phyloP scores from a whole-genome alignment of 2,797 vertebrate species.

The Ataeniobius toweri region DNA sequence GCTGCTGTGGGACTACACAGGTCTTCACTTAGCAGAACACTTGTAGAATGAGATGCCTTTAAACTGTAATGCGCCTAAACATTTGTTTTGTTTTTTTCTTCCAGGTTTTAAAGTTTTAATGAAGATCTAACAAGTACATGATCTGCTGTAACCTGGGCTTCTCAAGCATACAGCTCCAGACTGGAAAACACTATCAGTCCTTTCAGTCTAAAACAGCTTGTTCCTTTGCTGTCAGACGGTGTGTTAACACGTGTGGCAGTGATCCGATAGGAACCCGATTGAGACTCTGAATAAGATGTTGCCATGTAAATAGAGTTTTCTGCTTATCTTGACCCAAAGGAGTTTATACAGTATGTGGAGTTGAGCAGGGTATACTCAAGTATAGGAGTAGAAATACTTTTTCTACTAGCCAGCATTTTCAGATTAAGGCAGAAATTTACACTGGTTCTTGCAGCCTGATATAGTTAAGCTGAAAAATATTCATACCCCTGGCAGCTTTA shows the following conservation, averaged over 20 bases:
- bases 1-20: conserved; percentile 8
- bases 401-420: too few species aligned
- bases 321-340: background rate
- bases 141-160: conserved; percentile 32
- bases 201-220: conserved; percentile 7
- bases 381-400: background rate
- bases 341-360: background rate
- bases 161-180: conserved; percentile 25
- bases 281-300: background rate
- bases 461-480: too few species aligned
- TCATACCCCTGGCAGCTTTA: too few species aligned
- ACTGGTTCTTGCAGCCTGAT: too few species aligned
- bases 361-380: background rate
- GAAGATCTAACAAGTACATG: conserved; percentile 27
- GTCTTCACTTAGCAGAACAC: conserved; percentile 15
- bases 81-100: conserved; percentile 32
- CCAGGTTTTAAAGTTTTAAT: conserved; percentile 33
- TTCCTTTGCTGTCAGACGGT: background rate
- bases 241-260: background rate
- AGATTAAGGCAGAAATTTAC: too few species aligned
- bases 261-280: background rate
- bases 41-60: conserved; percentile 20
- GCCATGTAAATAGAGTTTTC: background rate
- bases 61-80: conserved; percentile 28
- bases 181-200: conserved; percentile 1